Evolutionary conservation across 2,113 vertebrate genomes (phyloP), one percentile per base, ranked within the genome.

Genomic region (Spea bombifrons): DNA sequence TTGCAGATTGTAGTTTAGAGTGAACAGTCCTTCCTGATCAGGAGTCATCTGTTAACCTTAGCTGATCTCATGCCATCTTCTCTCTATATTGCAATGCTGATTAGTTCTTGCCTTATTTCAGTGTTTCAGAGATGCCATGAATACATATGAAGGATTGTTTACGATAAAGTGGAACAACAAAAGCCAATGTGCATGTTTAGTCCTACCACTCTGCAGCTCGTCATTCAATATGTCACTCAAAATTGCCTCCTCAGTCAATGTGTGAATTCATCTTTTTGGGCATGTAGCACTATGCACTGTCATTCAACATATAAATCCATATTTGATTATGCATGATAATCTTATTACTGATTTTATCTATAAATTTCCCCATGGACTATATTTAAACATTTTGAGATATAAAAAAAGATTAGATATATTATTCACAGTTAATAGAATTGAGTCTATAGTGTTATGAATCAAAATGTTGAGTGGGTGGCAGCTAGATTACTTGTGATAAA

Each of bases 31-130:
- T 71, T 50, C 44, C 16, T 68, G 71, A 74, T 53, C 78, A 45
- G 66, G 50, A 74, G 52, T 80, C 71, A 80, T 80, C 71, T 80
- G 78, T 73, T 80, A 73, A 68, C 71, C 71, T 80, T 74, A 74
- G 49, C 68, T 73, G 61, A 80, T 74, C 46, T 64, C 53, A 61
- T 68, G 52, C 48, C 71, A 80, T 59, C 57, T 78, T 71, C 71
- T 74, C 71, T 67, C 59, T 57, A 67, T 80, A 74, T 67, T 78
- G 76, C 67, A 46, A 50, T 71, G 68, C 76, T 68, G 71, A 80
- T 80, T 80, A 74, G 67, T 30, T 74, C 59, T 15, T 80, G 71
- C 64, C 67, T 68, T 73, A 80, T 71, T 73, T 73, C 63, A 48
- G 71, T 74, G 67, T 63, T 66, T 52, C 43, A 68, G 64, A 43